phyloP scores from a whole-genome alignment of 2,113 vertebrate genomes.

The Halcyon malimbica region DNA sequence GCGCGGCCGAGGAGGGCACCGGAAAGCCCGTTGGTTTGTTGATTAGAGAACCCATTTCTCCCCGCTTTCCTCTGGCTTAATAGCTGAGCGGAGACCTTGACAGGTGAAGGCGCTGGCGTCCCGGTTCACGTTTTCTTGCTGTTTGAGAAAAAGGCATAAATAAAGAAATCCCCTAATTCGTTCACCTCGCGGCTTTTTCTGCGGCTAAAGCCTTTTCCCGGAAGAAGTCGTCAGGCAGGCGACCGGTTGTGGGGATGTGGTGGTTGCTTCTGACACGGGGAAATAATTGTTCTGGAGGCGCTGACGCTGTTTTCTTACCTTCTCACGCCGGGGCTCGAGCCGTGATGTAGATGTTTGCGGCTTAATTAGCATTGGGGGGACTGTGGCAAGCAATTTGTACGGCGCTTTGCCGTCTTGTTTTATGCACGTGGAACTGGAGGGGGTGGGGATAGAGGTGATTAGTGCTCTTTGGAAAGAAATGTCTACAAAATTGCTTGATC shows the following conservation, averaged over 20 bases:
- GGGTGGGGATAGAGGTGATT: constrained; percentile 22
- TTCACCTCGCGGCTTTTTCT: constrained; percentile 57
- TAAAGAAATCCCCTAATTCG: not conserved
- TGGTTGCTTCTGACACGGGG: constrained; percentile 74
- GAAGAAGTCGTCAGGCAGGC: constrained; percentile 63
- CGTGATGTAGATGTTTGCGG: constrained; percentile 60
- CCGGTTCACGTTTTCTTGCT: not conserved
- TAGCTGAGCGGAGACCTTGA: not conserved
- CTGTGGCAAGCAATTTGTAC: constrained; percentile 16
- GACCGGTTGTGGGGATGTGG: constrained; percentile 68
- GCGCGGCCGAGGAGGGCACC: not conserved
- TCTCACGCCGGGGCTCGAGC: constrained; percentile 39
- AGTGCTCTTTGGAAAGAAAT: constrained; percentile 20
- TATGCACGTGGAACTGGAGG: not conserved
- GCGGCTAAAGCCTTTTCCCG: constrained; percentile 65
- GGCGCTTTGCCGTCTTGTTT: constrained; percentile 31
- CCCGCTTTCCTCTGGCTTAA: not conserved
- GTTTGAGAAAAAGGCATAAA: not conserved
- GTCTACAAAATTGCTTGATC: constrained; percentile 63
- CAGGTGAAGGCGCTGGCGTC: not conserved
- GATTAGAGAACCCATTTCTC: not conserved
- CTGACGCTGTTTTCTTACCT: constrained; percentile 63
- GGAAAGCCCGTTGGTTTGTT: not conserved
- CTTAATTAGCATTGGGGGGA: constrained; percentile 58
- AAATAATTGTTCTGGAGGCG: constrained; percentile 69